Percentiles rank a stretch among this genome's conserved stretches.
Evolutionary conservation across 2,888 invertebrate species (phyloP).

Genomic region (Catocala nupta): DNA sequence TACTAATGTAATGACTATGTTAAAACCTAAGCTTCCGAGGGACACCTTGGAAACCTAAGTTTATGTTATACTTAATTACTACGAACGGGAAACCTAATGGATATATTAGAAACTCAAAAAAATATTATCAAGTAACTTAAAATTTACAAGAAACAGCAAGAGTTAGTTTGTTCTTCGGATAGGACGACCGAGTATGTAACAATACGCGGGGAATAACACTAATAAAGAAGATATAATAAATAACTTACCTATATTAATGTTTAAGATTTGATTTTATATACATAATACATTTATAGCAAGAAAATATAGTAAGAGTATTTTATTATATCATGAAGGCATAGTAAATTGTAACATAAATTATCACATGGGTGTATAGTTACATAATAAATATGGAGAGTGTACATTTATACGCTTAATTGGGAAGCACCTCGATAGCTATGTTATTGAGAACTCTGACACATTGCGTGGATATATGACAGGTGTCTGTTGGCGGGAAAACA

Average conservation of each 20-base stretch:
- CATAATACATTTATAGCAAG: conserved; percentile 29
- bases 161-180: too few relatives aligned
- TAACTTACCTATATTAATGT: conserved; percentile 22
- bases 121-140: too few relatives aligned
- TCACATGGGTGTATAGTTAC: conserved; percentile 25
- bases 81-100: too few relatives aligned
- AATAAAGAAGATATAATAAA: conserved; percentile 31
- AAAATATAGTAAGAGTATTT: conserved; percentile 45
- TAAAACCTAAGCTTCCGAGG: too few relatives aligned
- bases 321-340: conserved; percentile 27
- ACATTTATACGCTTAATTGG: not conserved
- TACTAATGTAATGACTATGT: too few relatives aligned
- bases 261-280: conserved; percentile 36
- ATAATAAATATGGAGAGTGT: not conserved
- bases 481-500: not conserved
- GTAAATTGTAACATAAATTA: conserved; percentile 29
- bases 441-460: not conserved
- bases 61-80: too few relatives aligned
- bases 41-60: too few relatives aligned
- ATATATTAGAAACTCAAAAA: too few relatives aligned
- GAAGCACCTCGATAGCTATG: not conserved
- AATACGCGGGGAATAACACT: conserved; percentile 21
- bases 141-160: too few relatives aligned
- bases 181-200: conserved; percentile 25
- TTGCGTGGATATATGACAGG: not conserved